A percentile compares a stretch with the other conserved stretches of the same genome.
Conservation (phyloP, 2,797 vertebrate species). For the Distichodus sexfasciatus region DNA sequence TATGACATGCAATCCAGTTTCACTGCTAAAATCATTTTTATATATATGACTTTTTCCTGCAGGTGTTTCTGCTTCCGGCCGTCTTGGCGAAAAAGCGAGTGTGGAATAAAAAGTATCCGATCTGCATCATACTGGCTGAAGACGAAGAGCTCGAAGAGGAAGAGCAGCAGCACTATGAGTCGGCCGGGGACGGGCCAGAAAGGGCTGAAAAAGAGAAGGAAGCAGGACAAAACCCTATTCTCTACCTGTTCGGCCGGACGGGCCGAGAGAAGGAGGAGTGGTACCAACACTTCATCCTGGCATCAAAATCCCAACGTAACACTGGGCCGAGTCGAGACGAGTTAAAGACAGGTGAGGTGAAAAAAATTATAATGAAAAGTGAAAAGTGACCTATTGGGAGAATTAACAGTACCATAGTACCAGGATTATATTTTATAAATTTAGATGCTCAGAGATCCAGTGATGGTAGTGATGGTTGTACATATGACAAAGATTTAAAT, state of each 20-base stretch:
- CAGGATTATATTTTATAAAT: too few relatives aligned
- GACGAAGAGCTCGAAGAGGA: conserved; percentile 41
- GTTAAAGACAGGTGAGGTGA: conserved; percentile 67
- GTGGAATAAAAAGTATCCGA: conserved; percentile 90
- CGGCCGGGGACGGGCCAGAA: conserved; percentile 35
- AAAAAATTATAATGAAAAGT: too few relatives aligned
- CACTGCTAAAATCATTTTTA: too few relatives aligned
- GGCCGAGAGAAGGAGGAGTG: conserved; percentile 89
- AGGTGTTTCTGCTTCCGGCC: conserved; percentile 79
- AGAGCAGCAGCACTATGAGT: too few relatives aligned
- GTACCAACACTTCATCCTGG: conserved; percentile 79
- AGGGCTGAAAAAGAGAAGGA: conserved; percentile 54
- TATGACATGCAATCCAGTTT: too few relatives aligned
- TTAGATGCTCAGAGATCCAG: too few relatives aligned
- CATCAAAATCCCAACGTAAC: conserved; percentile 52
- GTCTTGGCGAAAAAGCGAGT: conserved; percentile 81
- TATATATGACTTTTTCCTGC: neutral
- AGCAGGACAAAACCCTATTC: conserved; percentile 57
- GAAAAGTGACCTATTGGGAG: too few relatives aligned
- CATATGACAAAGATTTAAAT: too few relatives aligned
- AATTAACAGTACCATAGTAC: too few relatives aligned
- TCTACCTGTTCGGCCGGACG: conserved; percentile 83
- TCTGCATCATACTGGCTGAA: conserved; percentile 75
- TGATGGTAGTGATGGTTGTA: too few relatives aligned
- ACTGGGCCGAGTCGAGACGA: conserved; percentile 49